Base-by-base conservation (phyloP, 2,113 vertebrate genomes). In the Elaphurus davidianus region DNA sequence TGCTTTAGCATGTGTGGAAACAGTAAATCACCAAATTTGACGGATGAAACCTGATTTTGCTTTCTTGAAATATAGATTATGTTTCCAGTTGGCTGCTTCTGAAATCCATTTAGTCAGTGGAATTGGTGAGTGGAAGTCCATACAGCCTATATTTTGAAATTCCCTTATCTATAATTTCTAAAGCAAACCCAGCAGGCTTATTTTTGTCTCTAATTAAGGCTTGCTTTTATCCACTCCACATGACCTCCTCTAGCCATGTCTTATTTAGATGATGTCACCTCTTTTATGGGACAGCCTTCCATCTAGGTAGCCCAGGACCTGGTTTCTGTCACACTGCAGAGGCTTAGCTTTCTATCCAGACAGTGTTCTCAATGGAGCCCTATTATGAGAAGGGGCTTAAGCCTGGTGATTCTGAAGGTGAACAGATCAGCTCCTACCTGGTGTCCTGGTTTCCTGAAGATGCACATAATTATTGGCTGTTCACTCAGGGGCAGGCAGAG, bases 61-160 rank as follows among this genome's bases (percentile, higher is more conserved):
- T 95, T 74, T 98, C 88, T 95, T 97, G 94, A 97, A 97, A 88
- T 86, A 95, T 14, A 64, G 86, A 94, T 62, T 94, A 43, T 21
- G 67, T 95, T 97, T 98, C 90, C 16, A 97, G 91, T 83, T 67
- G 88, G 52, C 85, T 97, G 90, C 92, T 97, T 95, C 59, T 88
- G 82, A 95, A 96, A 94, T 94, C 50, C 93, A 45, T 94, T 98
- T 95, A 92, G 76, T 89, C 71, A 62, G 59, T 88, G 64, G 11
- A 59, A 40, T 33, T 86, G 85, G 36, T 33, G 12, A 94, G 16
- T 45, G 11, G 23, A 89, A 54, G 81, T 28, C 33, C 23, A 27
- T 50, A 25, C 2, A 52, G 33, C 23, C 14, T 88, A 1, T 78
- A 85, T 23, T 97, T 83, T 91, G 50, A 94, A 91, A 90, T 95